Base-by-base conservation (phyloP, 2,888 invertebrate species). In the Dichetophora obliterata region DNA sequence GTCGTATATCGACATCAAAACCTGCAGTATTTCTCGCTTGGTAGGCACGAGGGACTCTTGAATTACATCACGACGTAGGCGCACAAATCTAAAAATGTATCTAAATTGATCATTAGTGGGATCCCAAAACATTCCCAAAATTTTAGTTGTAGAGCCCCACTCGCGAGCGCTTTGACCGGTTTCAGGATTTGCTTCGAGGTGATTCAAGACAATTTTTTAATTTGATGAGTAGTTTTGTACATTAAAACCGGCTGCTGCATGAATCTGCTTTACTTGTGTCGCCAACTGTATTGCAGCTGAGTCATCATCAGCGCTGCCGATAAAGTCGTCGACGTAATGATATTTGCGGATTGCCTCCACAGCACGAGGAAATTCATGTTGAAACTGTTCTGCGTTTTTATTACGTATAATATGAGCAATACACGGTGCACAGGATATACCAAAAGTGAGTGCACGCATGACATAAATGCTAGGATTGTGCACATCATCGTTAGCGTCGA, bases 1-100 rank as follows among this genome's bases (percentile, higher is more conserved):
- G 48, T 80, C 80, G 50, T 79, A 81, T n/a, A 78, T 80, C 0
- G 79, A 79, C 78, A 81, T 81, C 27, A 81, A 66, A 22, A 78
- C 78, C 70, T 80, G 79, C 8, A 80, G 76, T 1, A 61, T 50
- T 19, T 80, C 80, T 48, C 77, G 59, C 68, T 81, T 80, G 16
- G 79, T 79, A 3, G 79, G 80, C 50, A 75, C 70, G 14, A 77
- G 22, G 16, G 37, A n/a, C 5, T 74, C 69, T 19, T 74, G 24
- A 5, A 80, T 57, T n/a, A 80, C 75, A 43, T 79, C 68, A 43
- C 82, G 74, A 9, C 75, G 75, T 34, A 78, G 31, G 22, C 76
- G 34, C 16, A 57, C 66, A 34, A 82, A 80, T 80, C 77, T 80
- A 69, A 70, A 79, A 79, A 74, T 79, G 76, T 81, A 79, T 74